Conservation (phyloP, 2,888 invertebrate genomes). For the Rhabditoides inermis region DNA sequence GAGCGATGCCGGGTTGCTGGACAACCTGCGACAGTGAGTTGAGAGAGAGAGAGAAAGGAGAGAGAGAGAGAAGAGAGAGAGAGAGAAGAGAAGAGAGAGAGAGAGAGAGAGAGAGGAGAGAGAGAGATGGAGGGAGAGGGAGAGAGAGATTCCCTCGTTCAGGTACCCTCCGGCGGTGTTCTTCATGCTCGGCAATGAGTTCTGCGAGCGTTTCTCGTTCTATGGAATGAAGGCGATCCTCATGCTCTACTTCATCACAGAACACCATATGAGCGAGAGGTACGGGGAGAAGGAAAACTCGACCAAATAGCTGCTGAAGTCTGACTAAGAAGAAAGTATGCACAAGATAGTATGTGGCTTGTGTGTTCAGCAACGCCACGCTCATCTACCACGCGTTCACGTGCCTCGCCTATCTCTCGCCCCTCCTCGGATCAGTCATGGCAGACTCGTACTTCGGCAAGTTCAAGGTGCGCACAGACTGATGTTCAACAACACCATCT, state of each 20-base stretch:
- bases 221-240: conserved; percentile 52
- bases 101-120: no score
- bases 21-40: no score
- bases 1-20: no score
- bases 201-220: conserved; percentile 68
- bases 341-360: background rate
- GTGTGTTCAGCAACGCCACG: conserved; percentile 67
- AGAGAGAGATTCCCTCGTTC: no score
- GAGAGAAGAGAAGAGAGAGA: no score
- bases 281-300: background rate
- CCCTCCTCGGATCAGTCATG: conserved; percentile 79
- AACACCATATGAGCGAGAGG: conserved; percentile 30
- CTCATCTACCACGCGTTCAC: conserved; percentile 82
- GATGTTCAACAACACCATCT: background rate
- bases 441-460: conserved; percentile 68
- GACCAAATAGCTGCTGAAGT: background rate
- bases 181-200: conserved; percentile 90
- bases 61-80: no score
- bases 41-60: no score
- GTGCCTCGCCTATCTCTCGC: conserved; percentile 82
- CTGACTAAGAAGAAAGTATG: background rate
- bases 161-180: conserved; percentile 60
- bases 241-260: conserved; percentile 44
- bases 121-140: no score
- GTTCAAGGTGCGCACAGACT: no score